These are phyloP conservation scores for Lagopus leucura DNA, from an alignment of 2,113 vertebrate genomes.

Conservation along the genomic window DNA sequence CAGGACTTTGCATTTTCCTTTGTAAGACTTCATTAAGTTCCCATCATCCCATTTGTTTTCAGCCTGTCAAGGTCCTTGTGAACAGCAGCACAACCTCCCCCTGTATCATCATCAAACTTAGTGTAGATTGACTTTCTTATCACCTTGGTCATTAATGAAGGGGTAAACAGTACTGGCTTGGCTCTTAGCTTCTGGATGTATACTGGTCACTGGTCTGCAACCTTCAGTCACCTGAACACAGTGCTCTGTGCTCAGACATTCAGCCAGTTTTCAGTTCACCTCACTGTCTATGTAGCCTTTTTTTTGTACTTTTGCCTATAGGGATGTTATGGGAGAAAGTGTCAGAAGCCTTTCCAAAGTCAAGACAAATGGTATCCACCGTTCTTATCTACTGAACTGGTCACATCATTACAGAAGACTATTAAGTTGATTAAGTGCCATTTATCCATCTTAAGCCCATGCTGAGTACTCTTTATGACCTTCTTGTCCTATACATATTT, in stretches of 20 bases:
- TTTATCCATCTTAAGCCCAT: not conserved
- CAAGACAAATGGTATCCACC: not conserved
- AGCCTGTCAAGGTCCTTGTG: not conserved
- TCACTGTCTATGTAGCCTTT: not conserved
- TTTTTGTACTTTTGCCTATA: not conserved
- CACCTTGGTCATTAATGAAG: not conserved
- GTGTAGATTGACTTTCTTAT: too few species aligned
- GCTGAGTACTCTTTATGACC: not conserved
- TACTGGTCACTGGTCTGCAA: not conserved
- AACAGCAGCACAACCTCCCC: not conserved
- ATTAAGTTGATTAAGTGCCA: not conserved
- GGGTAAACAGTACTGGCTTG: not conserved
- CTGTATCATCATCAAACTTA: not conserved
- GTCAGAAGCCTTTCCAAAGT: not conserved
- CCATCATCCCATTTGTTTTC: not conserved
- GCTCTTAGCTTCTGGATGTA: not conserved
- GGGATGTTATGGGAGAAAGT: not conserved
- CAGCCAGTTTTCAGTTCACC: not conserved
- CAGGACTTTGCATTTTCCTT: not conserved
- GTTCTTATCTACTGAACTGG: not conserved
- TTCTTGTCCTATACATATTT: not conserved
- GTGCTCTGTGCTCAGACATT: not conserved
- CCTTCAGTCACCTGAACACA: not conserved
- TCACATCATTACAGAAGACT: not conserved
- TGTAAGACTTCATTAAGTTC: not conserved